Percentiles rank a stretch among this genome's conserved stretches.
Conservation (phyloP, 2,888 invertebrate species). For the Horisme vitalbata region DNA sequence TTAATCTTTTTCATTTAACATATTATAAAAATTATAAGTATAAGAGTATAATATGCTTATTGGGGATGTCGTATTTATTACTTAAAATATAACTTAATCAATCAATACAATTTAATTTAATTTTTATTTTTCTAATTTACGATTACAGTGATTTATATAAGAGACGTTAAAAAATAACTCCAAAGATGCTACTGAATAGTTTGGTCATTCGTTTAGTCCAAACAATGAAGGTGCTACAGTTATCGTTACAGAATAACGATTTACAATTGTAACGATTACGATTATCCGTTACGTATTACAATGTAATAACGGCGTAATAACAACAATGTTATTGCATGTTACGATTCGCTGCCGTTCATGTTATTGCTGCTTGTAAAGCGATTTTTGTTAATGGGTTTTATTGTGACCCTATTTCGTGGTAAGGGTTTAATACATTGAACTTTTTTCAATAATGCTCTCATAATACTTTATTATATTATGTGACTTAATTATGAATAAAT, state of each 20-base stretch:
- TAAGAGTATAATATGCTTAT: no score
- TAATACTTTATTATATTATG: no score
- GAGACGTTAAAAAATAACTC: not conserved
- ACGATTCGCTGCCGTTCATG: constrained; percentile 36
- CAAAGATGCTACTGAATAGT: not conserved
- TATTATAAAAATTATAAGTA: no score
- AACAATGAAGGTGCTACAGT: constrained; percentile 59
- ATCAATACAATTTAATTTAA: no score
- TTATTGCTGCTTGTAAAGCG: constrained; percentile 22
- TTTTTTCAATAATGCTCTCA: no score
- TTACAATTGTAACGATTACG: constrained; percentile 52
- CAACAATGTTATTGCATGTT: constrained; percentile 30
- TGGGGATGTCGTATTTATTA: no score
- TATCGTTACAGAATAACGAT: constrained; percentile 62
- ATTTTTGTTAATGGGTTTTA: constrained; percentile 19
- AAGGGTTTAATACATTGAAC: not conserved
- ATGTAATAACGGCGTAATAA: constrained; percentile 26
- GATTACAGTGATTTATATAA: no score
- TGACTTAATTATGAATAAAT: no score
- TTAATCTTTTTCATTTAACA: no score
- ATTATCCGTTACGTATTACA: constrained; percentile 45
- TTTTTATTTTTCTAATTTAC: no score
- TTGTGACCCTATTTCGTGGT: not conserved
- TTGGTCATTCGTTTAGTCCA: constrained; percentile 1
- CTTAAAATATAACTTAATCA: no score